Evolutionary conservation across 2,113 vertebrate genomes (phyloP).

Genomic region (Pituophis catenifer): DNA sequence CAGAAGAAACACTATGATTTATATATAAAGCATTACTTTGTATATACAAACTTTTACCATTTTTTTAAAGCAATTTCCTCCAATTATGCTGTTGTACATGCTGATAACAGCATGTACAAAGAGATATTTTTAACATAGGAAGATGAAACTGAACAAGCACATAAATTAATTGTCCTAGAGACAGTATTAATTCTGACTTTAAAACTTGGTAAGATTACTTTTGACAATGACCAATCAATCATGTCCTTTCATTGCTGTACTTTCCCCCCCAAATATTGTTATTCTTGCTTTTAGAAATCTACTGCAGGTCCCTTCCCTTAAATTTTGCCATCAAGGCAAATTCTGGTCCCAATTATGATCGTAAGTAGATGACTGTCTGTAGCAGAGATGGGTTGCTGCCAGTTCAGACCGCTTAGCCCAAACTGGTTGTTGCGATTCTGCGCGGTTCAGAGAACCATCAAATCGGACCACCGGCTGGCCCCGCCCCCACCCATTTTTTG

Average conservation of each 20-base stretch:
- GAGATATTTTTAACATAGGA: conserved; percentile 10
- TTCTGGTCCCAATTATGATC: not conserved
- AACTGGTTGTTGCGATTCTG: no score
- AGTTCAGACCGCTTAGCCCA: no score
- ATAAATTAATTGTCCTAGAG: not conserved
- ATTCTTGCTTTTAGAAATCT: not conserved
- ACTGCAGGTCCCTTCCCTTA: not conserved
- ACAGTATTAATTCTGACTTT: not conserved
- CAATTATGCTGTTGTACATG: not conserved
- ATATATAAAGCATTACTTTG: not conserved
- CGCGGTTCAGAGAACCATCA: no score
- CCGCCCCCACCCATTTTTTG: no score
- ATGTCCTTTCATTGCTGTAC: not conserved
- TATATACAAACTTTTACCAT: conserved; percentile 1
- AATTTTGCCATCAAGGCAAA: not conserved
- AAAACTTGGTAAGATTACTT: not conserved
- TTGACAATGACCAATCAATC: not conserved
- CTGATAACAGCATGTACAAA: not conserved
- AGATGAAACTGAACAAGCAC: conserved; percentile 4
- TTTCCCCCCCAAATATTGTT: not conserved
- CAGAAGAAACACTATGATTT: not conserved
- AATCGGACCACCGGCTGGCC: no score
- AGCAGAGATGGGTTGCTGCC: no score
- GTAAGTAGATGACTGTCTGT: not conserved
- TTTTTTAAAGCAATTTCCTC: not conserved